Base-by-base conservation (phyloP, 2,888 invertebrate genomes). In the Catocala nupta region DNA sequence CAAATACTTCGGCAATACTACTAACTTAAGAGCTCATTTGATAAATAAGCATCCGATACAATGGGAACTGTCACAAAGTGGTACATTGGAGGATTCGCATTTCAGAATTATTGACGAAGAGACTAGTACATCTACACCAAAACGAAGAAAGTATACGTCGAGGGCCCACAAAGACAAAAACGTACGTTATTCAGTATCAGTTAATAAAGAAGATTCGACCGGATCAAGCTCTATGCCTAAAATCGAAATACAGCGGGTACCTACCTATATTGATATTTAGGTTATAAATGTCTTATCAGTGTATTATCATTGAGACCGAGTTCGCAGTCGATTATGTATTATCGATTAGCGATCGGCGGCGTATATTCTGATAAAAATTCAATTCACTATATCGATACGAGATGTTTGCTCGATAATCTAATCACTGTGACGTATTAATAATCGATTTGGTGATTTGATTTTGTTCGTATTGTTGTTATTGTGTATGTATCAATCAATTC, bases 1-100 rank as follows among this genome's bases (percentile, higher is more conserved):
- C 71, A 94, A 93, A 81, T 94, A 87, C 81, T 93, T 92, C 70
- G 93, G 94, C 55, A 94, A 93, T 78, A 94, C 94, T 5, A 93
- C 94, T 1, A 94, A 94, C 77, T 81, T 93, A 53, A 84, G 92
- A 74, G 80, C 88, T 25, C 94, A 94, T 81, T 79, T 94, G 69
- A 85, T 87, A 59, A 89, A 90, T 65, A 93, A 92, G 77, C 94
- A 94, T 80, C 93, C 93, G 1, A 85, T 94, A 65, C 93, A 94
- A 70, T 94, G 94, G 94, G 93, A 93, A 66, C 78, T 94, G 44
- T 80, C 88, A 47, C 89, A 91, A 69, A 92, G 84, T 75, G 90
- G 90, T 47, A 86, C 81, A 36, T 79, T 91, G 63, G 90, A 91
- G 34, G 90, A 90, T 10, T 65, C 88, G 1, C 78, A 79, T 58